Evolutionary conservation across 2,113 vertebrate genomes (phyloP).

Genomic region (Mormoops blainvillei): DNA sequence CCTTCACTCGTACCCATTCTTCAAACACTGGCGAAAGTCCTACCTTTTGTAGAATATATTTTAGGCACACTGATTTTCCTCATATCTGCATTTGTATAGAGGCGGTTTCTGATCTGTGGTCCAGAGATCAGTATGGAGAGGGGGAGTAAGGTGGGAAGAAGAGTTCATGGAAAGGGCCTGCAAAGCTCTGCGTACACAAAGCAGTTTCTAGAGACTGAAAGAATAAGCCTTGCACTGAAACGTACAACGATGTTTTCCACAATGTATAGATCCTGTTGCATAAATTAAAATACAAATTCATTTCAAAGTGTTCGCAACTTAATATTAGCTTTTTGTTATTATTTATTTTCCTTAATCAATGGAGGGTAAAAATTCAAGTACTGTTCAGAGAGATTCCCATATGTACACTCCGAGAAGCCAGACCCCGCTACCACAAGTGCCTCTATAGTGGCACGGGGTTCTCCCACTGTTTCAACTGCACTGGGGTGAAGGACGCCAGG

Average conservation of each 20-base stretch:
- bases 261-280: background rate
- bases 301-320: background rate
- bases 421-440: background rate
- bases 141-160: background rate
- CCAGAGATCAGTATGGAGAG: background rate
- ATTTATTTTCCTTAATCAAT: constrained; percentile 13
- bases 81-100: background rate
- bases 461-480: background rate
- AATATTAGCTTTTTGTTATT: background rate
- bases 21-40: background rate
- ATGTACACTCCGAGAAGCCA: background rate
- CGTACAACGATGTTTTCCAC: background rate
- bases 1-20: background rate
- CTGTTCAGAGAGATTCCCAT: background rate
- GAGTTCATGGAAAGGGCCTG: background rate
- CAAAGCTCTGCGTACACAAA: background rate
- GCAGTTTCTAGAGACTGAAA: background rate
- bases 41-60: background rate
- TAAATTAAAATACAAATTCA: constrained; percentile 24
- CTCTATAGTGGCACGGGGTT: background rate
- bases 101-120: background rate
- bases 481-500: background rate
- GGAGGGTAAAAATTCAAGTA: background rate
- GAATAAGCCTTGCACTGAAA: background rate
- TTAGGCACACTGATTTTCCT: background rate